Base-by-base conservation (phyloP, 2,797 vertebrate species). In the Lithobates pipiens region DNA sequence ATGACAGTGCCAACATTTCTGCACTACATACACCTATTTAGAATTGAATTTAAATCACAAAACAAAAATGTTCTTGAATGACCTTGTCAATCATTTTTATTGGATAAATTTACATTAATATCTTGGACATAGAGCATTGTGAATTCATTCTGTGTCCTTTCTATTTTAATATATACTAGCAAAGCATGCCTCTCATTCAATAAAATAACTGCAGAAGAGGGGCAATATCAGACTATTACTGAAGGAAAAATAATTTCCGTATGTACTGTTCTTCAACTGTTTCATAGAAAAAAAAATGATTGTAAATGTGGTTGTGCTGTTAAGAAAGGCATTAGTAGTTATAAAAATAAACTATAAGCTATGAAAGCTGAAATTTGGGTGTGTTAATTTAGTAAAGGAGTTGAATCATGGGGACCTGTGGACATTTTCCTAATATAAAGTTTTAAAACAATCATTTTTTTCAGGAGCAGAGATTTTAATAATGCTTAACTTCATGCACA, bases 1-100 rank as follows among this genome's bases (percentile, higher is more conserved):
- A 6, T 65, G 32, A 65, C 54, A 61, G 15, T n/a, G 32, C 29
- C 76, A 77, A 10, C 32, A 32, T 65, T 10, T 27, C 61, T 77
- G 11, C 57, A 77, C 39, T 44, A n/a, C 32, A 63, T 54, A 25
- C 57, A 63, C 61, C 61, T 77, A 77, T 77, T 77, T 77, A 77
- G 34, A 39, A 57, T 32, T 39, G 34, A 42, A 65, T 34, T 39
- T 65, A 65, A 77, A 65, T 36, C 76, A 67, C 36, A 65, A 61
- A 65, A 42, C 57, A 65, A 77, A 77, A 77, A 63, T 36, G 18
- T 61, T 54, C 54, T 63, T 36, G 39, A 46, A 80, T 54, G 25
- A 80, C 78, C 78, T 80, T 80, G 65, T 70, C 78, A 70, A 10
- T 80, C 78, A 69, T 79, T 79, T 65, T 42, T 68, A 79, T 79